phyloP scores from a whole-genome alignment of 2,797 vertebrate species.

The Takifugu rubripes region DNA sequence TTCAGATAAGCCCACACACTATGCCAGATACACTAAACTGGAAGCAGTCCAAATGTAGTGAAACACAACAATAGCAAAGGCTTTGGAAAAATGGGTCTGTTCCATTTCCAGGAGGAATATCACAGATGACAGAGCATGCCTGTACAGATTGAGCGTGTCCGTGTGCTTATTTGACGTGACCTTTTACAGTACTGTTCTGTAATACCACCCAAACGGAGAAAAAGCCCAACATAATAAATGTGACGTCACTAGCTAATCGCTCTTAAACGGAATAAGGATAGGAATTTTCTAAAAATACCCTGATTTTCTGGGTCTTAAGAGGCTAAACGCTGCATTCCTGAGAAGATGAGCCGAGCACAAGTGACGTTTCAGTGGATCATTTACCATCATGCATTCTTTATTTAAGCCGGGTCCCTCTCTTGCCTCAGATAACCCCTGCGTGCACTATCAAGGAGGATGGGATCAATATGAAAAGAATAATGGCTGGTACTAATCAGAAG shows the following conservation, averaged over 20 bases:
- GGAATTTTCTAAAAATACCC: conserved; percentile 71
- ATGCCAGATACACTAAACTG: conserved; percentile 4
- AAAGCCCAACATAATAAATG: conserved; percentile 14
- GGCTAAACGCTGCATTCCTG: conserved; percentile 44
- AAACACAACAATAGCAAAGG: background rate
- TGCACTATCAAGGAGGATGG: conserved; percentile 14
- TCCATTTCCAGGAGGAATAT: conserved; percentile 14
- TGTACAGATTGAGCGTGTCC: background rate
- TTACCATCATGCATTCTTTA: conserved; percentile 55
- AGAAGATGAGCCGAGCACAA: conserved; percentile 32
- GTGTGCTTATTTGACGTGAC: conserved; percentile 3
- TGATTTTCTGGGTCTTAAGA: conserved; percentile 51
- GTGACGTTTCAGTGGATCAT: conserved; percentile 43
- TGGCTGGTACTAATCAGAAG: background rate
- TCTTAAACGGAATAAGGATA: conserved; percentile 48
- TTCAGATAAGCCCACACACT: conserved; percentile 17
- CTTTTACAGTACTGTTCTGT: conserved; percentile 21
- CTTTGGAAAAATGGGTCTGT: conserved; percentile 15
- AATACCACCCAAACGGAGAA: conserved; percentile 7
- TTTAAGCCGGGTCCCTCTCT: conserved; percentile 33
- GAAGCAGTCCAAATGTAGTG: conserved; percentile 14
- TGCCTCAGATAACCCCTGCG: conserved; percentile 30
- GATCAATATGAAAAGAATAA: conserved; percentile 18
- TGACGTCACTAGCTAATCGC: conserved; percentile 41
- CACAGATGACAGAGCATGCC: background rate